Evolutionary conservation across 2,888 invertebrate species (phyloP), one percentile per base, ranked within the genome.

Genomic region (Pyralis farinalis): DNA sequence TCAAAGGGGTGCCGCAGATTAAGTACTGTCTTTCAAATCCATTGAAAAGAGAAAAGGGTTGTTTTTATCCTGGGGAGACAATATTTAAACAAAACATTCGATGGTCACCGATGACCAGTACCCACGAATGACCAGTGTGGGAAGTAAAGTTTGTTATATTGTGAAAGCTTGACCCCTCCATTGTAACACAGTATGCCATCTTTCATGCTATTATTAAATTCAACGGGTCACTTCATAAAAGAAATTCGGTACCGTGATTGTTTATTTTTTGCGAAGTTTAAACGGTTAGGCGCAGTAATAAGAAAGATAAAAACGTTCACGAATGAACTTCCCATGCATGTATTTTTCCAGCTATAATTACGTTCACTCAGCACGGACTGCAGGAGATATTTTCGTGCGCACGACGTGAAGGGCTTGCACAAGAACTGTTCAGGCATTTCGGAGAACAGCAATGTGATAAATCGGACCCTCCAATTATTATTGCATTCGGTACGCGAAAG

Each of bases 391-490:
- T 80, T 83, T 84, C 81, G 85, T 82, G 84, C 71, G 73, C 84
- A 84, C 83, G 82, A 85, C 77, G 78, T 73, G 79, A 77, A 84
- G 80, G 76, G 83, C 77, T 82, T 83, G 66, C 81, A 80, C 77
- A 85, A 86, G 80, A 83, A 83, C 71, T 79, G 81, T 79, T 80
- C 83, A 71, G 78, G 70, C 78, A 58, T 77, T 87, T 88, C 87
- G 74, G 78, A 80, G 87, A 87, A 88, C 75, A 74, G 73, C 58
- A 70, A 81, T 81, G 85, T 87, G 87, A 86, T 86, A 85, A 87
- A 85, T 83, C 82, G 83, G 74, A 82, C 82, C 85, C 84, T 69
- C 84, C 84, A 86, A 86, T 87, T 86, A 88, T 86, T 82, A 80
- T 84, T 76, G 77, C 80, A 85, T 85, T 86, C 79, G 75, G 83